These are phyloP conservation scores for Diloba caeruleocephala DNA, from an alignment of 2,888 invertebrate genomes.

Conservation along the genomic window DNA sequence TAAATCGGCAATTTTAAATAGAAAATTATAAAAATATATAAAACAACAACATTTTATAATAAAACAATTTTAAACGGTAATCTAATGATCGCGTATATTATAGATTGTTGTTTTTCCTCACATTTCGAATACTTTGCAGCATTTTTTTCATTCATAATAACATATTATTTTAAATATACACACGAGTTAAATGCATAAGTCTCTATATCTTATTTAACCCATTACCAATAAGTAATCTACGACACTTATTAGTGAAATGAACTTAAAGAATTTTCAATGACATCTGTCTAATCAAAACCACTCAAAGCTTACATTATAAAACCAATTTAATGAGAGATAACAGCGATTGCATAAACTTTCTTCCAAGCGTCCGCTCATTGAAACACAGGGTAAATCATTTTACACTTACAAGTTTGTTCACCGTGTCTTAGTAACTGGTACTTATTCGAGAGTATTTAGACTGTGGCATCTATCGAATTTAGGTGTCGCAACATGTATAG, in stretches of 20 bases:
- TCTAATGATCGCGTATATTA: too few species aligned
- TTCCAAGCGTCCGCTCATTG: conserved; percentile 34
- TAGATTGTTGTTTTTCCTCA: too few species aligned
- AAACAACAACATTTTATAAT: too few species aligned
- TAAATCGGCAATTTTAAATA: too few species aligned
- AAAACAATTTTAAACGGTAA: too few species aligned
- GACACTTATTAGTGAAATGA: conserved; percentile 54
- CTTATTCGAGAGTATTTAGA: conserved; percentile 16
- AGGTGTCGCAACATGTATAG: conserved; percentile 48
- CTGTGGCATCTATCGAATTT: conserved; percentile 35
- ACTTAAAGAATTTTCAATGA: conserved; percentile 53
- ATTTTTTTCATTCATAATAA: too few species aligned
- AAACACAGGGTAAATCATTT: conserved; percentile 25
- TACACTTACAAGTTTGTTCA: neutral
- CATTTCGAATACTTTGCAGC: too few species aligned
- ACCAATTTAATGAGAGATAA: conserved; percentile 64
- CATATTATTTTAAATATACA: conserved; percentile 37
- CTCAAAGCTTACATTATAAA: conserved; percentile 62
- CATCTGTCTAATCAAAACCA: conserved; percentile 60
- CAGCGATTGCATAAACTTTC: conserved; percentile 63
- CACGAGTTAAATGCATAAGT: conserved; percentile 41
- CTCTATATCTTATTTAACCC: conserved; percentile 42
- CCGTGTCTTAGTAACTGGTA: conserved; percentile 9
- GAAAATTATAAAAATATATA: too few species aligned
- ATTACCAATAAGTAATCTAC: conserved; percentile 45